A percentile compares a stretch with the other conserved stretches of the same genome.
These are phyloP conservation scores for Amphiprion clarkii DNA, from an alignment of 2,797 vertebrate species.

Conservation along the genomic window DNA sequence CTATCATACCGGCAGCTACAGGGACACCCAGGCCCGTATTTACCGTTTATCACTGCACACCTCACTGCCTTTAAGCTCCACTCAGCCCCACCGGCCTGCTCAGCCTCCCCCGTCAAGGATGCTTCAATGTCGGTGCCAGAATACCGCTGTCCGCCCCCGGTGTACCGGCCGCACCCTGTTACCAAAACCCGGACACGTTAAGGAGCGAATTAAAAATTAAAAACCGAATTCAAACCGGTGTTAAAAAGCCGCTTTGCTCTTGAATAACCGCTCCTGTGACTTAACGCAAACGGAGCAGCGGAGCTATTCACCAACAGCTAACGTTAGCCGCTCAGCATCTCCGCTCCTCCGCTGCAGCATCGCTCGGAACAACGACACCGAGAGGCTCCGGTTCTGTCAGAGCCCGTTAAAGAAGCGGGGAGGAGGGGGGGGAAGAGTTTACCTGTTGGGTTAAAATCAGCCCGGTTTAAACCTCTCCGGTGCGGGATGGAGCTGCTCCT, in stretches of 20 bases:
- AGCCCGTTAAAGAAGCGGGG: accelerated
- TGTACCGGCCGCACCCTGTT: no score
- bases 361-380: no score
- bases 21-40: no score
- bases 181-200: no score
- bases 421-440: accelerated
- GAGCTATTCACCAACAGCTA: slow-evolving; percentile 44
- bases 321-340: not conserved
- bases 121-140: slow-evolving; percentile 68
- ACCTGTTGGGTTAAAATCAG: slow-evolving; percentile 43
- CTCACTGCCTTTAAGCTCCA: no score
- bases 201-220: no score
- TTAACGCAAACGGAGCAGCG: not conserved
- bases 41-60: no score
- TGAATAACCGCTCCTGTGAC: not conserved
- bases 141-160: not conserved
- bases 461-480: not conserved
- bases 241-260: accelerated
- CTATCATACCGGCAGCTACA: not conserved
- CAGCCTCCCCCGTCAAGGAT: slow-evolving; percentile 64
- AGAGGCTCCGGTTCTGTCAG: accelerated
- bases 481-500: accelerated
- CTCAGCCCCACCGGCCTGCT: not conserved
- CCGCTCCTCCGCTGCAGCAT: not conserved
- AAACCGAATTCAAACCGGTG: accelerated